These are phyloP conservation scores for Rhinopithecus roxellana DNA, from an alignment of 2,113 vertebrate genomes.

Conservation along the genomic window DNA sequence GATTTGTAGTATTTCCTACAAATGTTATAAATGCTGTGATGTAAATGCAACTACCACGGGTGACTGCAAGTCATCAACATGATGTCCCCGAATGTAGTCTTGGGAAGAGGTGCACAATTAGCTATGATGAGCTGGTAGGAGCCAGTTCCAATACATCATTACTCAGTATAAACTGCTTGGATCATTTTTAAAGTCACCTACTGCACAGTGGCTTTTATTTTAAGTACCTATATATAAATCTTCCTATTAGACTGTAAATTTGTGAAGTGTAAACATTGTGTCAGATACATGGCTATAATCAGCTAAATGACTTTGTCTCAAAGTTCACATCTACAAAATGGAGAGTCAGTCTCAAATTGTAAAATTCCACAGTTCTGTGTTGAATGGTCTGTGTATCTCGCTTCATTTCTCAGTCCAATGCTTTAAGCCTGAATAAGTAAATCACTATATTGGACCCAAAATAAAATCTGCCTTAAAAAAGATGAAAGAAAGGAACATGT, in stretches of 20 bases:
- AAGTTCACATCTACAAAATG: neutral
- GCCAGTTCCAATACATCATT: too few species aligned
- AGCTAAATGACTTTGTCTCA: neutral
- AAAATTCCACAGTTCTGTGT: neutral
- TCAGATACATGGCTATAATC: neutral
- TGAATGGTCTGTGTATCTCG: neutral
- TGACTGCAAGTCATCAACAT: neutral
- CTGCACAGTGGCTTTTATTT: neutral
- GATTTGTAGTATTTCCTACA: neutral
- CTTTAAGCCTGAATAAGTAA: neutral
- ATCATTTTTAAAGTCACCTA: neutral
- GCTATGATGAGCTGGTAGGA: accelerated
- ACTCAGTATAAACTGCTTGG: neutral
- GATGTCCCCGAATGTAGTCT: neutral
- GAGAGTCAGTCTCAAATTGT: neutral
- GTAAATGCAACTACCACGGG: neutral
- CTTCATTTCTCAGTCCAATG: neutral
- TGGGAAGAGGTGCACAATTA: neutral
- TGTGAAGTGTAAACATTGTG: neutral
- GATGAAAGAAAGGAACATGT: neutral
- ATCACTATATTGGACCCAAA: neutral
- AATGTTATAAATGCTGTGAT: neutral
- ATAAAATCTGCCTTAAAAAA: constrained; percentile 1
- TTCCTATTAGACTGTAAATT: neutral
- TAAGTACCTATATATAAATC: neutral